Conservation (phyloP, 1,140 invertebrate genomes). For the Drosophila sp. region DNA sequence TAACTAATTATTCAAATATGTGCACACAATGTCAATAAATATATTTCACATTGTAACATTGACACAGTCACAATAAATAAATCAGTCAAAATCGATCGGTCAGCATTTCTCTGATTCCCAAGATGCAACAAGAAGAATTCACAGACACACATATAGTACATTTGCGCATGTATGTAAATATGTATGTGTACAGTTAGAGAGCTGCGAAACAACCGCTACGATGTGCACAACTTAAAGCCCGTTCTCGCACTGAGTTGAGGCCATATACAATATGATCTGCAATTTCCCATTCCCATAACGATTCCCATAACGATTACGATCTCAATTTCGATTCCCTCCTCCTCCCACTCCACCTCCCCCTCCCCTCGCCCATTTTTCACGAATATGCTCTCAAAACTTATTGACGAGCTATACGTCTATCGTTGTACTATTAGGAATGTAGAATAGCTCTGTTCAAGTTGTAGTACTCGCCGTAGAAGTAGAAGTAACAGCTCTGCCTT, state of each 20-base stretch:
- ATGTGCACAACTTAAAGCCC: conserved; percentile 65
- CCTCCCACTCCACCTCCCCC: conserved; percentile 25
- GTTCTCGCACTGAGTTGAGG: conserved; percentile 66
- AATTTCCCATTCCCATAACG: conserved; percentile 13
- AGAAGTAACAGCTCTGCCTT: not conserved
- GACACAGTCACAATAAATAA: conserved; percentile 5
- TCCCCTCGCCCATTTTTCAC: conserved; percentile 8
- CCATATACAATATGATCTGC: conserved; percentile 51
- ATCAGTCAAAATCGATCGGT: conserved; percentile 1
- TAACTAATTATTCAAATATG: conserved; percentile 5
- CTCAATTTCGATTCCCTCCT: not conserved
- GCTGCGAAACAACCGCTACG: conserved; percentile 10
- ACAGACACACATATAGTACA: not conserved
- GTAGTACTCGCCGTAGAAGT: not conserved
- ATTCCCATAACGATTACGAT: conserved; percentile 9
- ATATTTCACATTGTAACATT: conserved; percentile 9
- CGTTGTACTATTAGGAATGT: conserved; percentile 1
- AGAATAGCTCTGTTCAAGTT: not conserved
- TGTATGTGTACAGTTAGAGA: not conserved
- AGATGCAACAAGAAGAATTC: not conserved
- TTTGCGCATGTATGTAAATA: not conserved
- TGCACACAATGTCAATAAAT: not conserved
- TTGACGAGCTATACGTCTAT: conserved; percentile 2
- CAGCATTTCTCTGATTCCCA: conserved; percentile 2
- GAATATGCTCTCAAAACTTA: conserved; percentile 51